Conservation (phyloP, 2,797 vertebrate species). For the Acomys russatus region DNA sequence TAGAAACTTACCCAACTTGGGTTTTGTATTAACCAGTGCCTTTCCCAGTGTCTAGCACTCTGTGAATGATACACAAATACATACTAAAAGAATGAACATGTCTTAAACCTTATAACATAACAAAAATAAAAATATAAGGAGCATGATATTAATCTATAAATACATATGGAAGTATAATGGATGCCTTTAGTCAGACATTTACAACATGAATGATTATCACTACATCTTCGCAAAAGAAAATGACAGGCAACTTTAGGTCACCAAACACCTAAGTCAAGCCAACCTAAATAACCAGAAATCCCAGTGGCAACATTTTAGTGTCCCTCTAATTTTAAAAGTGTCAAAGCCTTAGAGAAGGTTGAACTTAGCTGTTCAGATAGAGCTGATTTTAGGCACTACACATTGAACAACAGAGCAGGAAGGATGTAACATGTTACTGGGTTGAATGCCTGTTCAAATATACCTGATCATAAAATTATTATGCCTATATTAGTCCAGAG, state of each 20-base stretch:
- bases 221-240: background rate
- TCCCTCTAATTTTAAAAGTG: background rate
- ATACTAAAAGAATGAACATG: background rate
- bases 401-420: background rate
- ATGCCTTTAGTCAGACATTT: background rate
- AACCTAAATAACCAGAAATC: background rate
- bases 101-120: background rate
- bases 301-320: background rate
- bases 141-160: background rate
- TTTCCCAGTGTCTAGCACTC: background rate
- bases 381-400: background rate
- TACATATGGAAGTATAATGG: background rate
- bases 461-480: background rate
- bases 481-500: background rate
- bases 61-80: background rate
- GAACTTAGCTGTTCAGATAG: background rate
- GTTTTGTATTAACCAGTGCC: background rate
- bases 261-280: background rate
- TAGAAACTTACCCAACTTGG: background rate
- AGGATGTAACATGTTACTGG: no score
- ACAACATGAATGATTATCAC: background rate
- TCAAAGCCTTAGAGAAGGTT: background rate
- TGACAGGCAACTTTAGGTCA: background rate
- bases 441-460: background rate
- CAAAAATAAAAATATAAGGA: background rate